Base-by-base conservation (phyloP, 2,888 invertebrate species). In the Apodemia duryi region DNA sequence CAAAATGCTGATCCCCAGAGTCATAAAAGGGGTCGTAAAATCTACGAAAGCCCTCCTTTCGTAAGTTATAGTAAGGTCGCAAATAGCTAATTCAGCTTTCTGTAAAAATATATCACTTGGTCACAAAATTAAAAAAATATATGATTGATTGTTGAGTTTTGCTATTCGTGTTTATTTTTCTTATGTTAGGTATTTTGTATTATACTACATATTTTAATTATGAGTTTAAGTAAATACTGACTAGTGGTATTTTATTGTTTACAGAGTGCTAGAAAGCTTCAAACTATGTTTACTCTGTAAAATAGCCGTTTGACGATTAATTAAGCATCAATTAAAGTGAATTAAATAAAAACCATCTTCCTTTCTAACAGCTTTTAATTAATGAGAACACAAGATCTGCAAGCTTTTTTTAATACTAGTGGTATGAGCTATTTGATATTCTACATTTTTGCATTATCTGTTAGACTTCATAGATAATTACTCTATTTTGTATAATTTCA, bases 1-100 rank as follows among this genome's bases (percentile, higher is more conserved):
- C 70, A 98, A 85, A 81, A 98, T 98, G 76, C 97, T 97, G 73
- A 98, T 97, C 68, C 97, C 98, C 69, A 99, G 91, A 73, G 97
- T 98, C 97, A 99, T 98, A 86, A 99, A 99, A 0, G 99, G 99
- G 89, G 98, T 98, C 0, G 98, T 97, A 83, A 98, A 98, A 84
- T 98, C 98, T 28, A 98, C 97, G 49, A 95, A 95, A 71, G 95
- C 94, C 73, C 98, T 95, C 65, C 99, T 94, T 28, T 96, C 95
- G 81, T 97, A 97, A 10, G 98, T 99, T 69, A 99, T 98, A 2
- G 99, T 99, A 73, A 99, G 91, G 80, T 99, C 98, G 75, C 98
- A 98, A 67, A 99, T 95, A 0, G 98, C 98, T 72, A 99, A 93
- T 83, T 98, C 98, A 10, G 98, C 98, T 93, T 96, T 96, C 98